A percentile compares a stretch with the other conserved stretches of the same genome.
Evolutionary conservation across 2,797 vertebrate genomes (phyloP).

Genomic region (Siniperca undulata): DNA sequence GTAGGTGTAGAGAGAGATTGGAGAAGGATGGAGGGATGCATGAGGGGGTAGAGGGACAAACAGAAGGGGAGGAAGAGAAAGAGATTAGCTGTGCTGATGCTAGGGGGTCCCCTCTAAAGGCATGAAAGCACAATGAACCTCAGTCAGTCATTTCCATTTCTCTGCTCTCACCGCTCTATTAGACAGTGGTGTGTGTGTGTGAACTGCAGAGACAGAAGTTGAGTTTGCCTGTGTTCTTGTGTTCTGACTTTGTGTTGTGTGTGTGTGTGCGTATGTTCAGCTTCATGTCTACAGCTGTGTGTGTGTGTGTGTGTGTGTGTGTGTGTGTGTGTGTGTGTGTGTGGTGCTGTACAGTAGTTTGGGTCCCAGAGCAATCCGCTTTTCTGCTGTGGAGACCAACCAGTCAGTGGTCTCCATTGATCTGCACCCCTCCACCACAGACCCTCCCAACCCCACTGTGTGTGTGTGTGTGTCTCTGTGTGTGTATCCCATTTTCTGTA

Average conservation of each 20-base stretch:
- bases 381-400: constrained; percentile 90
- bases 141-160: constrained; percentile 87
- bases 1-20: constrained; percentile 2
- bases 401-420: constrained; percentile 92
- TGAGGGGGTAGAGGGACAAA: constrained; percentile 16
- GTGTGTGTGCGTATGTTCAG: constrained; percentile 16
- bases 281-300: background rate
- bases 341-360: constrained; percentile 89
- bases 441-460: constrained; percentile 85
- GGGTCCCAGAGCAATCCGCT: constrained; percentile 90
- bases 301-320: constrained; percentile 77
- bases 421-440: constrained; percentile 88
- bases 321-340: constrained; percentile 73
- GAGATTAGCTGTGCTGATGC: constrained; percentile 60
- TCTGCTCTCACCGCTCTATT: constrained; percentile 80
- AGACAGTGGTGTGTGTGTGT: constrained; percentile 38
- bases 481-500: constrained; percentile 17
- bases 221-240: constrained; percentile 5
- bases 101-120: constrained; percentile 57
- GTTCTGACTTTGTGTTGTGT: constrained; percentile 38
- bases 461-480: constrained; percentile 46
- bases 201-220: constrained; percentile 7
- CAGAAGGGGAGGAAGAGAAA: constrained; percentile 30
- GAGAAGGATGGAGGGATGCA: constrained; percentile 20
- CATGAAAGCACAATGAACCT: constrained; percentile 79